phyloP scores from a whole-genome alignment of 2,888 invertebrate species.

The Villa cingulata region DNA sequence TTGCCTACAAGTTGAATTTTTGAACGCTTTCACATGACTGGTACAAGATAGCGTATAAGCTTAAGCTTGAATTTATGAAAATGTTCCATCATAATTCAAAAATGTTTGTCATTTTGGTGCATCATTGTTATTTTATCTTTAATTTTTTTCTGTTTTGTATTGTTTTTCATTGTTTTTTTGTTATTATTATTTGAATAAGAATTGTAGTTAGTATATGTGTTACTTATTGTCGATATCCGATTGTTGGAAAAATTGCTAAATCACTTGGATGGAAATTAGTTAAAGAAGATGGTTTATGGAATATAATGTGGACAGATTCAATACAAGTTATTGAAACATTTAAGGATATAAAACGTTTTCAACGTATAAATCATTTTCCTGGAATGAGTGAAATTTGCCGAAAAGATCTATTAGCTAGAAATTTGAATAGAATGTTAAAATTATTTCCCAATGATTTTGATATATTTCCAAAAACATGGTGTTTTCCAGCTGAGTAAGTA shows the following conservation, averaged over 20 bases:
- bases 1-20: too few species aligned
- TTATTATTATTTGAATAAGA: not conserved
- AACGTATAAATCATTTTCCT: constrained; percentile 88
- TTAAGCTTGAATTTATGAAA: too few species aligned
- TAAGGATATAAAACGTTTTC: constrained; percentile 83
- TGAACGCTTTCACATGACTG: too few species aligned
- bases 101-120: too few species aligned
- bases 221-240: constrained; percentile 25
- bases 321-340: constrained; percentile 74
- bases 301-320: constrained; percentile 81
- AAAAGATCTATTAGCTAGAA: constrained; percentile 77
- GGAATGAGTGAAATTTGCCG: constrained; percentile 81
- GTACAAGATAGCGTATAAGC: too few species aligned
- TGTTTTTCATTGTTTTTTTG: too few species aligned
- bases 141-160: too few species aligned
- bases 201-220: constrained; percentile 24
- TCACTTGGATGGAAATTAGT: constrained; percentile 38
- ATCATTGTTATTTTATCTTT: too few species aligned
- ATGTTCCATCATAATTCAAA: too few species aligned
- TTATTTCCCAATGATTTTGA: constrained; percentile 80
- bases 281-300: constrained; percentile 71
- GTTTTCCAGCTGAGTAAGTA: constrained; percentile 76
- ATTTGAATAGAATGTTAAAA: constrained; percentile 79
- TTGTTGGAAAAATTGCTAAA: constrained; percentile 29
- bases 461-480: constrained; percentile 90